Percentiles rank a stretch among this genome's conserved stretches.
Evolutionary conservation across 64 coral and sea anemone genomes (phyloP).

Genomic region (Montipora capricornis): DNA sequence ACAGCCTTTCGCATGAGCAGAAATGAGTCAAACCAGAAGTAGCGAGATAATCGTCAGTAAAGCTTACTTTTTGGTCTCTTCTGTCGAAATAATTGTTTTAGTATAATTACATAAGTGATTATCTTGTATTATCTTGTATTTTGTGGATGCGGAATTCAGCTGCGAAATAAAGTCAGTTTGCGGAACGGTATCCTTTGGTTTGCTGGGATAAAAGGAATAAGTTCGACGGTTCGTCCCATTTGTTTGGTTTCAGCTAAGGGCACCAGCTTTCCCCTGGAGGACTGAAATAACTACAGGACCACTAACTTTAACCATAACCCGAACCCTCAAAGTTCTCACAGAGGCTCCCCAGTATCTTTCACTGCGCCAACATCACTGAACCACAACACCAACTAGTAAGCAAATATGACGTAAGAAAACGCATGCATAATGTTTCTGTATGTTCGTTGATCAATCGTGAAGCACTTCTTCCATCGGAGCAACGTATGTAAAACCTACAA

Average conservation of each 20-base stretch:
- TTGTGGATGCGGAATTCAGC: background rate
- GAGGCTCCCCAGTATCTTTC: too few species aligned
- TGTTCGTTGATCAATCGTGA: conserved; percentile 4
- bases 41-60: background rate
- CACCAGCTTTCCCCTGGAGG: too few species aligned
- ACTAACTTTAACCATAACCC: too few species aligned
- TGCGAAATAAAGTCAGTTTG: background rate
- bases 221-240: background rate
- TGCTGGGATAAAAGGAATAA: background rate
- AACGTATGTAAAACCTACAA: conserved; percentile 95
- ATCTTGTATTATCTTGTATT: too few species aligned
- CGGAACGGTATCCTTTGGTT: background rate
- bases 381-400: background rate
- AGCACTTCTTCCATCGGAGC: conserved; percentile 86
- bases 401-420: background rate
- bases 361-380: background rate
- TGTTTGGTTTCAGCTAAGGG: background rate
- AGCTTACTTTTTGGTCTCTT: too few species aligned
- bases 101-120: too few species aligned
- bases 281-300: too few species aligned
- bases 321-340: too few species aligned
- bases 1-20: background rate
- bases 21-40: background rate
- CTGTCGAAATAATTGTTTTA: too few species aligned
- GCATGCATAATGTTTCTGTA: background rate